phyloP scores from a whole-genome alignment of 1,140 invertebrate genomes.

The Leptonema lineaticorne region DNA sequence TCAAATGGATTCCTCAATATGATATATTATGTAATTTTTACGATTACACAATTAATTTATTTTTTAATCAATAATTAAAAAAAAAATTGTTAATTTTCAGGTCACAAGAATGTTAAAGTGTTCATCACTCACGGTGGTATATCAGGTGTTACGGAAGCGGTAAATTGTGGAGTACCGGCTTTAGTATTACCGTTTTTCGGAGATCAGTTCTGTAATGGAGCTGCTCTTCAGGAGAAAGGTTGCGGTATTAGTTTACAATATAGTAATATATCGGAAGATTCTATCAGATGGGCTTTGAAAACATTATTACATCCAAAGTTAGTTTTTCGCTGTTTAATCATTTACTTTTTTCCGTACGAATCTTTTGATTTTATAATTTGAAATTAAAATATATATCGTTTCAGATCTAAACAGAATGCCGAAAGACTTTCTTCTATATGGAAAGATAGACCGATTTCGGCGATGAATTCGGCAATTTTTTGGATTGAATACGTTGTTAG shows the following conservation, averaged over 20 bases:
- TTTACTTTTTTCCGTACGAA: background rate
- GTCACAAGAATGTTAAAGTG: constrained; percentile 57
- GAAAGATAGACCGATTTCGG: constrained; percentile 59
- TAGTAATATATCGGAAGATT: constrained; percentile 60
- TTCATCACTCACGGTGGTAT: constrained; percentile 67
- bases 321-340: constrained; percentile 25
- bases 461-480: constrained; percentile 64
- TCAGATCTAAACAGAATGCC: constrained; percentile 44
- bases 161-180: constrained; percentile 62
- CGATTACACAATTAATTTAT: background rate
- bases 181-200: constrained; percentile 61
- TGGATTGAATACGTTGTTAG: constrained; percentile 70
- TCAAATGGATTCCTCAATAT: constrained; percentile 46
- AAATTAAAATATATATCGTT: too few relatives aligned
- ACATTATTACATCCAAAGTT: constrained; percentile 59
- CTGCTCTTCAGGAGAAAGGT: constrained; percentile 48
- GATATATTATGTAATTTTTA: constrained; percentile 48
- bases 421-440: constrained; percentile 59
- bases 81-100: constrained; percentile 44
- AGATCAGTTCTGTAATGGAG: constrained; percentile 55
- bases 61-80: constrained; percentile 2
- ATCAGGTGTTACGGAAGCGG: constrained; percentile 61
- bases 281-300: constrained; percentile 54
- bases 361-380: background rate
- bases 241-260: constrained; percentile 56